Base-by-base conservation (phyloP, 2,113 vertebrate genomes). In the Hemiscyllium ocellatum region DNA sequence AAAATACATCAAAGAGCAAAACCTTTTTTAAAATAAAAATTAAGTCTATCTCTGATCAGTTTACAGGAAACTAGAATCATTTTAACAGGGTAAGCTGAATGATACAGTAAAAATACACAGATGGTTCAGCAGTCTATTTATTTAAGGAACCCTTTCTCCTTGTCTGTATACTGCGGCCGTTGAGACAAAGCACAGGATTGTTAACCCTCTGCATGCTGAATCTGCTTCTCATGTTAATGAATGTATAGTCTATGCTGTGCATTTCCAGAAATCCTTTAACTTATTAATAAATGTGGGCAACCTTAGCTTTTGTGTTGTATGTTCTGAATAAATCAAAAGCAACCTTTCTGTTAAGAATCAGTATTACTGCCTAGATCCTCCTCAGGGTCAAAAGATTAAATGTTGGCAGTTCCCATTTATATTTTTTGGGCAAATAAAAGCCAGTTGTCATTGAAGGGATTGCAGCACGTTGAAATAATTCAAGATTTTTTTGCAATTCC, bases 81-180 rank as follows among this genome's bases (percentile, higher is more conserved):
- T 72, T 76, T 42, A 70, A 76, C 68, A 68, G 15, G 29, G 61
- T 37, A 33, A 47, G 8, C 68, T 95, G 68, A 72, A 26, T 33
- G 89, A 20, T 93, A 22, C 24, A 95, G 69, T 70, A 76, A 76
- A 95, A 95, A 95, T 72, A 37, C n/a, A 72, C 94, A 72, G 47
- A 94, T 68, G 94, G 22, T 95, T 95, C 42, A 70, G 68, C 24
- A 20, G 69, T 76, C 94, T 95, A 95, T 95, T 95, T 95, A 95
- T 95, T 95, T 95, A 95, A 95, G 69, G 94, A 95, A 95, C 68
- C 94, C 26, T 76, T 95, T 95, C 94, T 93, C 89, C 89, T 93
- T 93, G 89, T 90, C 37, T 95, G 94, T 72, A 50, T 50, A 95
- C 94, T 95, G 94, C 68, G 50, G 69, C 29, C 69, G 70, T 72